Evolutionary conservation across 2,797 vertebrate species (phyloP), one percentile per base, ranked within the genome.

Genomic region (Channallabes apus): DNA sequence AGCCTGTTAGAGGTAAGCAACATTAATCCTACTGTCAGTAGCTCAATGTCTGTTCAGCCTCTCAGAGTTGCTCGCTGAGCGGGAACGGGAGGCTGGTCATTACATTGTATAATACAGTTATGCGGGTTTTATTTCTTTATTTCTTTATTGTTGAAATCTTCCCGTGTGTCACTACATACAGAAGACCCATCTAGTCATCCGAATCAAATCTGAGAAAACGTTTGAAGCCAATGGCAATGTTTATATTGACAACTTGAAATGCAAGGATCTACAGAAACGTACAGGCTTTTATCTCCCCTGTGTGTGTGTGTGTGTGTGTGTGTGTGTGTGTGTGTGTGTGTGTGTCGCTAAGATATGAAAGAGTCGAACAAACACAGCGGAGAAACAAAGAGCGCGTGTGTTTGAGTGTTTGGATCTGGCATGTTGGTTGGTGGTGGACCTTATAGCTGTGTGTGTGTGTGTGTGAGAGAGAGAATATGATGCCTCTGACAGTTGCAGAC

Each of bases 1-100:
- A 99, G 98, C 93, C 96, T 99, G 88, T 94, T 99, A 85, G 98
- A 99, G 96, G 98, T 99, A 94, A 90, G 97, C 93, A 87, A 22
- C 83, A n/a, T 88, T 32, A 80, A 86, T 82, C 72, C 72, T 69
- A 54, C 41, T 73, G 27, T 67, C 86, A 75, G 77, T 51, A 27
- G 81, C 67, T 83, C 65, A 27, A 17, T n/a, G 54, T 86, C 80
- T 71, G 71, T 87, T 88, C 32, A 32, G 78, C 80, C 79, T 80
- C 46, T 46, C 17, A 67, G 29, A 78, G 65, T 73, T 82, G 27
- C 38, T 65, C 61, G 27, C 22, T 20, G 59, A 65, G 27, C 38
- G 3, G 78, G 14, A 61, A 24, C 22, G 18, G 58, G 20, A 38
- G 29, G 29, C 35, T 62, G 22, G 56, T 22, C 56, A 35, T 59